These are phyloP conservation scores for Malaclemys terrapin DNA, from an alignment of 2,113 vertebrate genomes.

Conservation along the genomic window DNA sequence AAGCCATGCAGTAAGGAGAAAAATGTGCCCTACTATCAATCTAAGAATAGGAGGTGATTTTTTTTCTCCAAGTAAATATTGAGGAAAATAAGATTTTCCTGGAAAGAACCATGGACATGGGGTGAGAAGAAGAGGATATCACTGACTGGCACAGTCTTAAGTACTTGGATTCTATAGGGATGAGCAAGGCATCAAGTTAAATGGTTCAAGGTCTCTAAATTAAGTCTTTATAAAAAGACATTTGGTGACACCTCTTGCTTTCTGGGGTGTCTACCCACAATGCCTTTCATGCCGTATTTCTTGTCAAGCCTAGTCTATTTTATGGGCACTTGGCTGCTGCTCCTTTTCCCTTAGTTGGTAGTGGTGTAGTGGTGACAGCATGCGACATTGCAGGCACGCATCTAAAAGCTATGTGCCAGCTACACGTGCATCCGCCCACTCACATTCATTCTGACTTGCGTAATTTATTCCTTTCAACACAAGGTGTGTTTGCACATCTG, in stretches of 20 bases:
- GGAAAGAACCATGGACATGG: neutral
- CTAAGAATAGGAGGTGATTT: neutral
- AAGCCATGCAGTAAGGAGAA: neutral
- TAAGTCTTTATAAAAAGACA: neutral
- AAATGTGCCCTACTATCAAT: neutral
- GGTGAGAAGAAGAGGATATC: neutral
- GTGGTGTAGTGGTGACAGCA: neutral
- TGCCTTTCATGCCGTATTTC: neutral
- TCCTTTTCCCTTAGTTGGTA: neutral
- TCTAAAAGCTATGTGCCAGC: neutral
- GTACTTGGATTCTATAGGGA: neutral
- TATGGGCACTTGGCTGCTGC: neutral
- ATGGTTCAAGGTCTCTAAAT: neutral
- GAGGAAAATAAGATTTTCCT: neutral
- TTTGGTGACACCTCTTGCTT: neutral
- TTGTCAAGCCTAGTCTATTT: neutral
- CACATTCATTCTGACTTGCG: neutral
- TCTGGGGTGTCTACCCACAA: neutral
- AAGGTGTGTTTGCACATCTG: neutral
- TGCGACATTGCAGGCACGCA: neutral
- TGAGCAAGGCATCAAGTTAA: neutral
- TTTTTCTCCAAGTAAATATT: neutral
- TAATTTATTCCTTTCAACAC: neutral
- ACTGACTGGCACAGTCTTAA: fast-evolving
- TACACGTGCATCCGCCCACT: neutral